These are phyloP conservation scores for Sipha maydis DNA, from an alignment of 2,888 invertebrate genomes.

Conservation along the genomic window DNA sequence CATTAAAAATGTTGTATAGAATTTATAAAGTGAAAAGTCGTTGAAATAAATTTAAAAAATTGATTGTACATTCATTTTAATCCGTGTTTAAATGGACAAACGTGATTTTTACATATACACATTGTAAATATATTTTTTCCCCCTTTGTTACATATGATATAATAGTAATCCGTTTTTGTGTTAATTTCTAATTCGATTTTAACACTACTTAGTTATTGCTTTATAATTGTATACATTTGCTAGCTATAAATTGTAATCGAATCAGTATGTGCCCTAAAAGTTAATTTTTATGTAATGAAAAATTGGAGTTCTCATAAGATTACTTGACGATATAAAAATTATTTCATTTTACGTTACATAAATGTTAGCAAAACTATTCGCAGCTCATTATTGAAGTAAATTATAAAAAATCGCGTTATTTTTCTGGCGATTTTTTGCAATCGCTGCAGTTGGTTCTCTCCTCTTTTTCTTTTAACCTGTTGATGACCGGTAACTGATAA, in stretches of 20 bases:
- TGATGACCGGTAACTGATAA: slow-evolving; percentile 63
- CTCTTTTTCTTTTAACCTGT: slow-evolving; percentile 47
- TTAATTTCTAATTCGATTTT: not conserved
- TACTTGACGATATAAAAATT: slow-evolving; percentile 16
- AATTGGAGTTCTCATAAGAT: not conserved
- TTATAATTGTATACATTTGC: not conserved
- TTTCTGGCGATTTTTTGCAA: slow-evolving; percentile 35
- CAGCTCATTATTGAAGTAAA: not conserved
- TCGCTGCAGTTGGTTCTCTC: slow-evolving; percentile 14
- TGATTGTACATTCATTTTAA: slow-evolving; percentile 12
- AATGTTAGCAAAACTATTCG: slow-evolving; percentile 18
- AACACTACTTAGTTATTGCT: not conserved
- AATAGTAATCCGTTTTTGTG: too few species aligned
- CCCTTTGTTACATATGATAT: not conserved
- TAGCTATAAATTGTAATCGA: not conserved
- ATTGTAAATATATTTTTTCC: not conserved
- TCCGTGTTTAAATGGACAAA: not conserved
- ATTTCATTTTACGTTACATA: not conserved
- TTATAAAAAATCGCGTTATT: slow-evolving; percentile 13
- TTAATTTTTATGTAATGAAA: not conserved
- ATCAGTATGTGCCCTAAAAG: not conserved
- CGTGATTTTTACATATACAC: too few species aligned
- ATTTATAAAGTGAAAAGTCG: not conserved
- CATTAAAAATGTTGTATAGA: not conserved
- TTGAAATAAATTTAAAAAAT: slow-evolving; percentile 21